Evolutionary conservation across 2,797 vertebrate genomes (phyloP).

Genomic region (Phrynocephalus vlangalii): DNA sequence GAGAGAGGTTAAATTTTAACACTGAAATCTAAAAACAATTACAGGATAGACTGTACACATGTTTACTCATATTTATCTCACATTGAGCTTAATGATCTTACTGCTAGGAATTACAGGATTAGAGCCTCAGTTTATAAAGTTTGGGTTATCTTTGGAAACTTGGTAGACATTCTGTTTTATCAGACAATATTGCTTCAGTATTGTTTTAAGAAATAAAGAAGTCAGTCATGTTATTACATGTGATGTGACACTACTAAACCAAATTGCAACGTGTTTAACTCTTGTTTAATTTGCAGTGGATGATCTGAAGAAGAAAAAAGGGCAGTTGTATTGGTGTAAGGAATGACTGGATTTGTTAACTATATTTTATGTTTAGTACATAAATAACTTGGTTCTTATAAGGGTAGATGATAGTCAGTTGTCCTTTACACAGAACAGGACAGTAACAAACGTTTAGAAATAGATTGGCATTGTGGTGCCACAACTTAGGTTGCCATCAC

Average conservation of each 20-base stretch:
- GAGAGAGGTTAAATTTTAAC: not conserved
- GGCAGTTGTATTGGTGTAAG: conserved; percentile 56
- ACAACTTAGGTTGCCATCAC: not conserved
- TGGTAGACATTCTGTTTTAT: conserved; percentile 18
- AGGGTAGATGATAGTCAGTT: not conserved
- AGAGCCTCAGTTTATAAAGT: not conserved
- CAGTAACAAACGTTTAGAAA: not conserved
- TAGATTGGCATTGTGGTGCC: not conserved
- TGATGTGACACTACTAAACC: conserved; percentile 7
- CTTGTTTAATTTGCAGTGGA: conserved; percentile 22
- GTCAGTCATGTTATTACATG: conserved; percentile 19
- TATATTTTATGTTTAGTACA: not conserved
- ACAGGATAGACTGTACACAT: not conserved
- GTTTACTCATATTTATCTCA: not conserved
- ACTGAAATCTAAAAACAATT: not conserved
- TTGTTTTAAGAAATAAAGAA: conserved; percentile 47
- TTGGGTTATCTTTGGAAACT: not conserved
- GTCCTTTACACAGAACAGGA: not conserved
- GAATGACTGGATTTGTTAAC: conserved; percentile 30
- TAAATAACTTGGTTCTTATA: not conserved
- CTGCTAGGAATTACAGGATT: not conserved
- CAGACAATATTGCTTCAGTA: conserved; percentile 24
- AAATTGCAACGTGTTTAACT: not conserved
- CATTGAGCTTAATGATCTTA: not conserved
- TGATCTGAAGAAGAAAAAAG: conserved; percentile 31